Evolutionary conservation across 2,888 invertebrate genomes (phyloP).

Genomic region (Nephrotoma flavescens): DNA sequence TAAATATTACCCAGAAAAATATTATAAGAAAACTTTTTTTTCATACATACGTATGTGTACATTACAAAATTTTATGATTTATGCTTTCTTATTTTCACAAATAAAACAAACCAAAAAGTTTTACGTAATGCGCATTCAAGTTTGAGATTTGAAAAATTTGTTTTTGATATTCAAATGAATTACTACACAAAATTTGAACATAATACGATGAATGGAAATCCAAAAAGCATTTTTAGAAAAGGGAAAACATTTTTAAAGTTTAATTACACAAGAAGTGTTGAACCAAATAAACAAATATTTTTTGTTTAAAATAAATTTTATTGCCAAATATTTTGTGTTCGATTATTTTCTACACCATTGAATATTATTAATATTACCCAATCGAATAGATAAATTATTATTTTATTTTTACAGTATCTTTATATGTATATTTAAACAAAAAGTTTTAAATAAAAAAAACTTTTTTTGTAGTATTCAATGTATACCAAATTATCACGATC

Average conservation of each 20-base stretch:
- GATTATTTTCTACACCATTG: background rate
- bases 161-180: background rate
- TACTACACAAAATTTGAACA: background rate
- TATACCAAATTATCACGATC: background rate
- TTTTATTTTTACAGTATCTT: background rate
- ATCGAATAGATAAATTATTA: background rate
- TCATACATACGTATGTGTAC: background rate
- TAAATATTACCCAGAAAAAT: background rate
- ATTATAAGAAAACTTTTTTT: background rate
- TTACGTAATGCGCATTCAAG: background rate
- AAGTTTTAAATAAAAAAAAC: background rate
- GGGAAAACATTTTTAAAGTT: background rate
- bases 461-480: background rate
- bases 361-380: background rate
- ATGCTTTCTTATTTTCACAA: background rate
- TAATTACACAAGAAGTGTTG: background rate
- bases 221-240: background rate
- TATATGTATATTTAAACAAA: background rate
- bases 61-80: background rate
- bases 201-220: background rate
- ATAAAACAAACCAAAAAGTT: background rate
- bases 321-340: background rate
- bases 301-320: background rate
- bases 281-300: background rate
- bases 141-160: background rate